A percentile compares a stretch with the other conserved stretches of the same genome.
Conservation (phyloP, 1,140 invertebrate genomes). For the Ceratina japonica region DNA sequence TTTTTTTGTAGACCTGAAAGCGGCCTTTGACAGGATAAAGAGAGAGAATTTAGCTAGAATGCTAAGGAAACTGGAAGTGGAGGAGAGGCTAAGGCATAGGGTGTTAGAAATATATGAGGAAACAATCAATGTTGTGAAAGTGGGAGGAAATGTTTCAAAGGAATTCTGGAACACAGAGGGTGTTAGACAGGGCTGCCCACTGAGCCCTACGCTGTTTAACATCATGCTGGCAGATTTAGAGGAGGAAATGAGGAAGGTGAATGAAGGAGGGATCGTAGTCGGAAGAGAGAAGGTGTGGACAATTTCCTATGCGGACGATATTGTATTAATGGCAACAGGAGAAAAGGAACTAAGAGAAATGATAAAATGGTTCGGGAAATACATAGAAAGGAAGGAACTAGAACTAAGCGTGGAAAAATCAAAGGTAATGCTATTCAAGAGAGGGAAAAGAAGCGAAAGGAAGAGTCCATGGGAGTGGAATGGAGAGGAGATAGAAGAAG, state of each 20-base stretch:
- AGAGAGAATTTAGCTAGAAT: background rate
- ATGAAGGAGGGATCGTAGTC: background rate
- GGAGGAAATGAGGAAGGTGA: background rate
- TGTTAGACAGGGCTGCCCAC: constrained; percentile 2
- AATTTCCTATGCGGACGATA: constrained; percentile 6
- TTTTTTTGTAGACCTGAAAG: constrained; percentile 21
- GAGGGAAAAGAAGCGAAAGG: constrained; percentile 21
- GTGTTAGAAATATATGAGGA: background rate
- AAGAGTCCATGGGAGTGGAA: constrained; percentile 26
- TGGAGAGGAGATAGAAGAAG: constrained; percentile 1
- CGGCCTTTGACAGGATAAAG: constrained; percentile 7
- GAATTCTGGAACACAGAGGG: background rate
- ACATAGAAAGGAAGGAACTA: constrained; percentile 12
- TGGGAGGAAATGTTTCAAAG: background rate
- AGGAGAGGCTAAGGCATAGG: background rate
- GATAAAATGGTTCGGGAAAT: constrained; percentile 1
- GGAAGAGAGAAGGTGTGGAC: constrained; percentile 12
- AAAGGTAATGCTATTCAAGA: constrained; percentile 40
- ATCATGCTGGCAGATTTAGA: constrained; percentile 12
- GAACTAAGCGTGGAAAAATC: constrained; percentile 24
- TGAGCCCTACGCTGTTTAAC: constrained; percentile 2
- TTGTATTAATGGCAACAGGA: background rate
- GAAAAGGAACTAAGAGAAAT: background rate
- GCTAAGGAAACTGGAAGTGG: background rate
- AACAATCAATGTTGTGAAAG: background rate